These are phyloP conservation scores for Sapayoa aenigma DNA, from an alignment of 2,113 vertebrate genomes.

Conservation along the genomic window DNA sequence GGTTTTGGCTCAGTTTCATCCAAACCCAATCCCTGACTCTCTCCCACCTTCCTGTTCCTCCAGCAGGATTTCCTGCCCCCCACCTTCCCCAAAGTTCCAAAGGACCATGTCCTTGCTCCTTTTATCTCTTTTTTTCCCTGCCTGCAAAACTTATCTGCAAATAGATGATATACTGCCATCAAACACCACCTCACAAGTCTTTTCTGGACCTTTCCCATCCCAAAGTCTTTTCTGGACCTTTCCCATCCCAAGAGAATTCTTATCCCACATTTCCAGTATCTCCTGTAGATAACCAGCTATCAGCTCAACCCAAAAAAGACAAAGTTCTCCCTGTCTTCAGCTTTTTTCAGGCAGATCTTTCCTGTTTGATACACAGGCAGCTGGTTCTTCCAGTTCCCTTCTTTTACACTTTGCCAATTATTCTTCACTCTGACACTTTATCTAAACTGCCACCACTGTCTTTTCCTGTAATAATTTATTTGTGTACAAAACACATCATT, in stretches of 20 bases:
- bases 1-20: rapidly evolving
- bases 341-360: not conserved
- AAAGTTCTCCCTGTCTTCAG: not conserved
- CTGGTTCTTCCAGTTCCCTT: not conserved
- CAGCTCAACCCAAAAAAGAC: not conserved
- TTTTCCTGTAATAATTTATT: constrained; percentile 4
- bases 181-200: not conserved
- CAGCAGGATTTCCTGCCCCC: not conserved
- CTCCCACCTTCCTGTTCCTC: not conserved
- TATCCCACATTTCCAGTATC: no score
- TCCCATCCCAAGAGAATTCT: not conserved
- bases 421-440: not conserved
- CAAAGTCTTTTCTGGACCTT: not conserved
- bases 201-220: not conserved
- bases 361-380: not conserved
- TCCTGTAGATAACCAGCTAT: not conserved
- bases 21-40: not conserved
- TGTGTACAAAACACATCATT: not conserved
- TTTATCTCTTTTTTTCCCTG: rapidly evolving
- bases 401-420: not conserved
- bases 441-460: not conserved
- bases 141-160: rapidly evolving
- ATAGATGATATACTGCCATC: not conserved
- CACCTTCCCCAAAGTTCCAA: no score
- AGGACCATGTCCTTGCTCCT: not conserved